phyloP scores from a whole-genome alignment of 2,888 invertebrate genomes.

The Sussaba pulchella region DNA sequence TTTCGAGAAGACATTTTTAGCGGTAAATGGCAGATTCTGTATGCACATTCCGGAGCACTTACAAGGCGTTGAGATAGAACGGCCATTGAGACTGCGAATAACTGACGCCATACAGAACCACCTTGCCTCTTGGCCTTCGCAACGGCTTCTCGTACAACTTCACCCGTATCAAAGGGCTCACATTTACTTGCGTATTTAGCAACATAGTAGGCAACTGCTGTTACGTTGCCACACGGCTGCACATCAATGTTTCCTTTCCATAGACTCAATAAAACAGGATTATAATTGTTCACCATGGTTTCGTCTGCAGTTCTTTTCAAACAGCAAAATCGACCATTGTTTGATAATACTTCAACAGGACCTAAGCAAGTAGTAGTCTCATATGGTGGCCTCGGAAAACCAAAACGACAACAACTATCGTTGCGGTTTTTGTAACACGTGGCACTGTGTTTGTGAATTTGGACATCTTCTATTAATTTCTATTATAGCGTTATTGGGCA shows the following conservation, averaged over 20 bases:
- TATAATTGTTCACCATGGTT: conserved; percentile 79
- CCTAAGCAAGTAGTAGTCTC: conserved; percentile 65
- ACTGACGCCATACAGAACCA: conserved; percentile 26
- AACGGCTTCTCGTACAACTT: conserved; percentile 55
- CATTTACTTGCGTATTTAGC: conserved; percentile 64
- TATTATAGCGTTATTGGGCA: conserved; percentile 47
- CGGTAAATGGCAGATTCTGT: conserved; percentile 70
- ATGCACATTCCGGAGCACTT: conserved; percentile 75
- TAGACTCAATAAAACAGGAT: conserved; percentile 70
- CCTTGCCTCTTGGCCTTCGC: conserved; percentile 26
- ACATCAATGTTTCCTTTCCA: conserved; percentile 79
- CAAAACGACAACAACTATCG: conserved; percentile 68
- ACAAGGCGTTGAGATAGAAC: conserved; percentile 54
- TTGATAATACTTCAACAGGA: conserved; percentile 74
- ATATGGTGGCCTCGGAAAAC: conserved; percentile 69
- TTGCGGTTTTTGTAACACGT: conserved; percentile 64
- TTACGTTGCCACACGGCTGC: conserved; percentile 77
- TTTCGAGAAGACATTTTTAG: too few relatives aligned
- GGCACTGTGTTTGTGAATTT: conserved; percentile 67
- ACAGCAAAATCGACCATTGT: conserved; percentile 75
- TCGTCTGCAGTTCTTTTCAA: conserved; percentile 73
- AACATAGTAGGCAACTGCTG: conserved; percentile 75
- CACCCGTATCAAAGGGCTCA: conserved; percentile 58
- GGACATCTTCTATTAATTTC: conserved; percentile 58
- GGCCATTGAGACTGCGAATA: conserved; percentile 56